Conservation (phyloP, 2,888 invertebrate species). For the Achlya flavicornis region DNA sequence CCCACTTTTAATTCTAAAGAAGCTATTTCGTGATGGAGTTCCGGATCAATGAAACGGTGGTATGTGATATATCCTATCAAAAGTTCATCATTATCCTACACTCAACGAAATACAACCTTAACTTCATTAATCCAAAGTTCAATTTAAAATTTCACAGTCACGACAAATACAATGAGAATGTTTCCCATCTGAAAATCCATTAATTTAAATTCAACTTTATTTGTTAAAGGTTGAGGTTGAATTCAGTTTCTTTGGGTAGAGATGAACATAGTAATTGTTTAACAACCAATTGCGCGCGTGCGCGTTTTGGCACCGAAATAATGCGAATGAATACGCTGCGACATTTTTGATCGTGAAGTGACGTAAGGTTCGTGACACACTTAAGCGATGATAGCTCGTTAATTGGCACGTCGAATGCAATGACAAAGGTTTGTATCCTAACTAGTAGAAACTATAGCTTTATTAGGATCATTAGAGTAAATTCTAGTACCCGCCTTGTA, state of each 20-base stretch:
- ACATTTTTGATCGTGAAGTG: slow-evolving; percentile 26
- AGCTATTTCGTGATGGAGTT: slow-evolving; percentile 32
- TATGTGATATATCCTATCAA: slow-evolving; percentile 49
- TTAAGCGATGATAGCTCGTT: neutral
- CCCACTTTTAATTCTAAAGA: slow-evolving; percentile 23
- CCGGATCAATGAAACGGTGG: slow-evolving; percentile 40
- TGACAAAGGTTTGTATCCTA: too few relatives aligned
- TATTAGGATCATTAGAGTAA: too few relatives aligned
- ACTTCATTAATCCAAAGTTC: neutral
- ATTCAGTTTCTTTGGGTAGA: slow-evolving; percentile 26
- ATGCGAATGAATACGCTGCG: slow-evolving; percentile 23
- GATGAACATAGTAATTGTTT: slow-evolving; percentile 36
- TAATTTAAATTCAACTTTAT: slow-evolving; percentile 2
- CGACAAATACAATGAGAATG: neutral
- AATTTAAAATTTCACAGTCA: neutral
- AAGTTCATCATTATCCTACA: slow-evolving; percentile 27
- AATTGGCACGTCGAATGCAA: neutral
- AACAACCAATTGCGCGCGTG: slow-evolving; percentile 33
- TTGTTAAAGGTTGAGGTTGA: slow-evolving; percentile 19
- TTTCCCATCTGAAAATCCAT: neutral
- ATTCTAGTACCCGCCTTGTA: too few relatives aligned
- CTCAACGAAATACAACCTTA: slow-evolving; percentile 15
- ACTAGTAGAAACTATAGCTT: too few relatives aligned
- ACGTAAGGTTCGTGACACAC: slow-evolving; percentile 10
- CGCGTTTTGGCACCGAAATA: slow-evolving; percentile 38